Conservation (phyloP, 2,113 vertebrate species). For the Crotalus horridus region DNA sequence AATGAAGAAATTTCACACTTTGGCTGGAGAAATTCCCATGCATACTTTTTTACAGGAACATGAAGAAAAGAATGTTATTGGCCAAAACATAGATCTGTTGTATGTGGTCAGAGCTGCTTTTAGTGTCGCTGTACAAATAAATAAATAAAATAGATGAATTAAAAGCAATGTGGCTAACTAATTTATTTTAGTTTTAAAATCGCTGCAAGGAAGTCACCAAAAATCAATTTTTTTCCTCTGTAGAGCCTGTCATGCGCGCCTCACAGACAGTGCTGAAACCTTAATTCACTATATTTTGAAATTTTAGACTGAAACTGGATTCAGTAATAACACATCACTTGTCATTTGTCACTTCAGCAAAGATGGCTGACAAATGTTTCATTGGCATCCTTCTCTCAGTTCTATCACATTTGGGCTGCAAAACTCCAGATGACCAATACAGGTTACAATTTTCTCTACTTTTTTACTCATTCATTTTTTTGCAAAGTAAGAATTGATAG, state of each 20-base stretch:
- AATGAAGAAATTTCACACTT: slow-evolving; percentile 56
- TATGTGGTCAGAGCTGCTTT: background rate
- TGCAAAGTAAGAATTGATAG: background rate
- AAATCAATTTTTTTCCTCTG: background rate
- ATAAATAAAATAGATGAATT: background rate
- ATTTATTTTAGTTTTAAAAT: background rate
- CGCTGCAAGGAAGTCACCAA: background rate
- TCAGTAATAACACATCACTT: background rate
- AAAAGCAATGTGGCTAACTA: background rate
- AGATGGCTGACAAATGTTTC: background rate
- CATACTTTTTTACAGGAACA: background rate
- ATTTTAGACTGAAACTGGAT: background rate
- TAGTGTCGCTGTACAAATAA: background rate
- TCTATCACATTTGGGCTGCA: background rate
- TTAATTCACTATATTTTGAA: background rate
- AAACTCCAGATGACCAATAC: background rate
- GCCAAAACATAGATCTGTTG: background rate
- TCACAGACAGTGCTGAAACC: background rate
- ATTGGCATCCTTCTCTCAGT: background rate
- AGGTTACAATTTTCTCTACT: background rate
- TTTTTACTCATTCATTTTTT: background rate
- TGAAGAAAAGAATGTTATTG: slow-evolving; percentile 27
- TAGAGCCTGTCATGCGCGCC: background rate
- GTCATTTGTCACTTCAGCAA: background rate
- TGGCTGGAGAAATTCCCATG: slow-evolving; percentile 48